Conservation (phyloP, 2,113 vertebrate species). For the Melospiza georgiana region DNA sequence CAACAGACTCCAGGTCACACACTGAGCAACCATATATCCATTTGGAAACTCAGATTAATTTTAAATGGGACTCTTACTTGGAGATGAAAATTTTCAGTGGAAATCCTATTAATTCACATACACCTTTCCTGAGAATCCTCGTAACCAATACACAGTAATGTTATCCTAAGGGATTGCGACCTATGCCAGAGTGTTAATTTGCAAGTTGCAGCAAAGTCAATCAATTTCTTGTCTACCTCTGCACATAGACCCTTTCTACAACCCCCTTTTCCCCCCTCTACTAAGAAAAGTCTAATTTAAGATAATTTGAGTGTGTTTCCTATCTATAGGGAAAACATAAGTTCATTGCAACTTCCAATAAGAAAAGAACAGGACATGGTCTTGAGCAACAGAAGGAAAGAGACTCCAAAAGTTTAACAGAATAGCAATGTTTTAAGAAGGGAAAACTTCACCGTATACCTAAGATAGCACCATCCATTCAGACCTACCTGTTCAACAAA, state of each 20-base stretch:
- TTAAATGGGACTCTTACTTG: neutral
- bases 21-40: neutral
- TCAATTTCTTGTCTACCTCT: neutral
- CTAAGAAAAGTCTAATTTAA: neutral
- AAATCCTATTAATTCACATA: neutral
- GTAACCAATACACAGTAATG: accelerated
- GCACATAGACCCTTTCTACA: neutral
- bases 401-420: neutral
- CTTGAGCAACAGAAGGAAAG: neutral
- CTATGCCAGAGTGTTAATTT: neutral
- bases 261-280: neutral
- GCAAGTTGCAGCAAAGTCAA: neutral
- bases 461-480: neutral
- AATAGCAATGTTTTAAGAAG: neutral
- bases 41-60: neutral
- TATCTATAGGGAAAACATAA: neutral
- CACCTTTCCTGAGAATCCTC: neutral
- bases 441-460: neutral
- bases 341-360: neutral
- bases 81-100: neutral
- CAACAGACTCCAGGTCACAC: neutral
- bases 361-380: neutral
- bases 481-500: neutral
- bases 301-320: neutral
- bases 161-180: neutral